These are phyloP conservation scores for Epirrhoe tristata DNA, from an alignment of 2,888 invertebrate genomes.

Conservation along the genomic window DNA sequence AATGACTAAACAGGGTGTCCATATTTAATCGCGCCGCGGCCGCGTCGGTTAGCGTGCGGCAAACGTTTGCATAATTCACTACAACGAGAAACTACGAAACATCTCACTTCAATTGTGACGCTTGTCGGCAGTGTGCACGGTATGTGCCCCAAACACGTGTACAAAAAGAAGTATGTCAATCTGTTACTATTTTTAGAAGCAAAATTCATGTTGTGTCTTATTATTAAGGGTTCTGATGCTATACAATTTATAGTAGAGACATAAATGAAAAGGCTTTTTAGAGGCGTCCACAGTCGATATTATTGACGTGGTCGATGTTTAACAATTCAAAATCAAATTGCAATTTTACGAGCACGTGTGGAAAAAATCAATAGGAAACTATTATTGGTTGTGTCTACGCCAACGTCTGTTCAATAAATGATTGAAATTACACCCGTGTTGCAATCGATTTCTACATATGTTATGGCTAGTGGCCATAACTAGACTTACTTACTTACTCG, in stretches of 20 bases:
- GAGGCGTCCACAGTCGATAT: background rate
- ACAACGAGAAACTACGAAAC: constrained; percentile 21
- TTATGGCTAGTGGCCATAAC: background rate
- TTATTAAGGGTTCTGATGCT: background rate
- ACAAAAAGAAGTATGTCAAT: constrained; percentile 1
- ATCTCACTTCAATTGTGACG: constrained; percentile 16
- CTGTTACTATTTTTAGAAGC: background rate
- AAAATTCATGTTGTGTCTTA: background rate
- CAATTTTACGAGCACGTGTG: background rate
- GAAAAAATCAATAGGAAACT: constrained; percentile 15
- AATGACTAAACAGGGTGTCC: constrained; percentile 71
- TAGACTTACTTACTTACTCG: background rate
- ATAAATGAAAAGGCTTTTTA: background rate
- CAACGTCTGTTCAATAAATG: constrained; percentile 9
- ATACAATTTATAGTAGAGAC: background rate
- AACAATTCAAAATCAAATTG: background rate
- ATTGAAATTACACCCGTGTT: constrained; percentile 13
- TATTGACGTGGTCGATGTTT: background rate
- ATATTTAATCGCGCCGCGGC: constrained; percentile 69
- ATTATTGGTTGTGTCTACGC: constrained; percentile 11
- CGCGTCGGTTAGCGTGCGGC: constrained; percentile 68
- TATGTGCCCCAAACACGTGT: background rate
- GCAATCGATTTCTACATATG: constrained; percentile 11
- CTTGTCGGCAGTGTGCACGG: background rate
- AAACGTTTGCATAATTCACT: constrained; percentile 67